Base-by-base conservation (phyloP, 1,140 invertebrate genomes). In the Drosophila quadrilineata region DNA sequence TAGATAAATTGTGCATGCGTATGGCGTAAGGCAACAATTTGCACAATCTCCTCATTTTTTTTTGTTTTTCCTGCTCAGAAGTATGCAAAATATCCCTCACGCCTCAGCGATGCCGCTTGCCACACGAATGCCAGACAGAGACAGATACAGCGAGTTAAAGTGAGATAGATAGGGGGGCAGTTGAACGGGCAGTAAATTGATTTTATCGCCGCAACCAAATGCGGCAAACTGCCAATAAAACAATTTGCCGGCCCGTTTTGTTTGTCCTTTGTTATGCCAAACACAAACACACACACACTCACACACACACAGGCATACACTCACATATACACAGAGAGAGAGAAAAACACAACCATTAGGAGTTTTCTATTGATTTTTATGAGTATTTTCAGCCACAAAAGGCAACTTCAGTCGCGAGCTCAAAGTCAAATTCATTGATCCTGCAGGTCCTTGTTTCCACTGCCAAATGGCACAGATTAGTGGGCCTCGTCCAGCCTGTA, bases 161-260 rank as follows among this genome's bases (percentile, higher is more conserved):
- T n/a, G 36, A 40, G 17, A 10, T 17, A 41, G 3, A 43, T 3
- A 10, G 3, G n/a, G n/a, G 22, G 49, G 22, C 35, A 40, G 35
- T 21, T 50, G 54, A 70, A 57, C 63, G 70, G 69, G 46, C 64
- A 64, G 45, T 31, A 77, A 82, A 84, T 84, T 76, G 73, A 76
- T 82, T 82, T 82, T 82, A 82, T 84, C 57, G 77, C 77, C 77
- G 46, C 22, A 43, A 35, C n/a, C 56, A 58, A 65, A 84, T 84
- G 77, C 79, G 59, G 58, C 70, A 71, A n/a, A 58, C 75, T 85
- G 73, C 56, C 77, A 84, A 84, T 84, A 84, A 85, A 84, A 85
- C 79, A 76, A 84, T 84, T 84, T 85, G 79, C 56, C 40, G 62
- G 56, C 43, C 71, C 59, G 54, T 82, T 84, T 36, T n/a, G n/a